Percentiles rank a stretch among this genome's conserved stretches.
Conservation (phyloP, 2,888 invertebrate genomes). For the Holacanthella duospinosa region DNA sequence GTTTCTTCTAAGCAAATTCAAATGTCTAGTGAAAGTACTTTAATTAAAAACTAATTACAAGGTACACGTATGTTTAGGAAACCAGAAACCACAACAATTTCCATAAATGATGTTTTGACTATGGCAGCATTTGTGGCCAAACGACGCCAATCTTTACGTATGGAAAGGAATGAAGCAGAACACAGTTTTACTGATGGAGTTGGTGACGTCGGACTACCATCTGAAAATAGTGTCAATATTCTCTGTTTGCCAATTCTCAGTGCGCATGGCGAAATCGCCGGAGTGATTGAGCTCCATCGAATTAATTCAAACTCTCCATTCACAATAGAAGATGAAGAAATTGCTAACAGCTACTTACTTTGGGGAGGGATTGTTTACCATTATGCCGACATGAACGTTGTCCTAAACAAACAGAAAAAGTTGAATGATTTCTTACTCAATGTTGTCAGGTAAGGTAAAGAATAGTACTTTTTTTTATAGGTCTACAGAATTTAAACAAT, state of each 20-base stretch:
- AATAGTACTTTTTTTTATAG: no score
- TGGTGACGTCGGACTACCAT: not conserved
- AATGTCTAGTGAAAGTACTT: not conserved
- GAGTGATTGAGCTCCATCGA: conserved; percentile 60
- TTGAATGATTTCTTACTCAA: conserved; percentile 65
- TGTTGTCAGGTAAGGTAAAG: conserved; percentile 54
- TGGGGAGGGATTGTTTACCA: conserved; percentile 62
- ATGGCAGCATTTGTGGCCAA: conserved; percentile 5
- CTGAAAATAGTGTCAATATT: conserved; percentile 34
- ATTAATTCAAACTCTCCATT: conserved; percentile 27
- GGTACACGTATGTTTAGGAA: not conserved
- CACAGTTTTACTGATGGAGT: conserved; percentile 1
- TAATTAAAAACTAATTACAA: not conserved
- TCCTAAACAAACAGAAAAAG: conserved; percentile 58
- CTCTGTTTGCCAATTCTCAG: conserved; percentile 53
- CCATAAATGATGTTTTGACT: not conserved
- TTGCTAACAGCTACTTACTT: conserved; percentile 53
- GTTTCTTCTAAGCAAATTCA: not conserved
- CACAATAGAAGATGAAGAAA: conserved; percentile 60
- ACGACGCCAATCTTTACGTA: conserved; percentile 1
- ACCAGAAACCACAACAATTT: not conserved
- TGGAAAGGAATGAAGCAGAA: not conserved
- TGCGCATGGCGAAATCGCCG: conserved; percentile 53
- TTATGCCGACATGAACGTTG: conserved; percentile 57
- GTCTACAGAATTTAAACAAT: not conserved